A percentile compares a stretch with the other conserved stretches of the same genome.
phyloP scores from a whole-genome alignment of 2,888 invertebrate genomes.

The Mycogona germanica region DNA sequence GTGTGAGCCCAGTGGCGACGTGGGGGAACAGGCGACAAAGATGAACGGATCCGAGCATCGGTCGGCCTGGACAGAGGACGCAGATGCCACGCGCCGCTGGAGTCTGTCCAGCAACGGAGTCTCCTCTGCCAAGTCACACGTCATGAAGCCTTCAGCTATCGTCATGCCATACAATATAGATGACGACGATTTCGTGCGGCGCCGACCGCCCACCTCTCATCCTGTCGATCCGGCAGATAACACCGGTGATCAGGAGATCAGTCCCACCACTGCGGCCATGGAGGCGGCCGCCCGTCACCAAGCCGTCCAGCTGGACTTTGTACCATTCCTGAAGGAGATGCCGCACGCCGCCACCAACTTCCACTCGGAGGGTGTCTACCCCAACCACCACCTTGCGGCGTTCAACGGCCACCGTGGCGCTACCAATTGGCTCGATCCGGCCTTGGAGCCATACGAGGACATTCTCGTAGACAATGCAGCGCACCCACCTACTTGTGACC shows the following conservation, averaged over 20 bases:
- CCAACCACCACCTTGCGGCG: neutral
- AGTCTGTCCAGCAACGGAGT: neutral
- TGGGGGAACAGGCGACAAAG: no score
- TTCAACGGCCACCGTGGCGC: no score
- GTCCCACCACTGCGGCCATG: neutral
- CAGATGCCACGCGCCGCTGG: neutral
- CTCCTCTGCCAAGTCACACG: neutral
- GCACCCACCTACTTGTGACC: no score
- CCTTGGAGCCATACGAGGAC: no score
- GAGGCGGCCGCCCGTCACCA: neutral
- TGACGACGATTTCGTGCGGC: neutral
- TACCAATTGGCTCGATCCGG: no score
- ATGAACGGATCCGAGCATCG: no score
- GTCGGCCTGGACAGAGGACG: no score
- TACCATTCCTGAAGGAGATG: slow-evolving; percentile 13
- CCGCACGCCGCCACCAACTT: neutral
- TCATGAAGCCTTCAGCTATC: slow-evolving; percentile 13
- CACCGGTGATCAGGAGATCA: neutral
- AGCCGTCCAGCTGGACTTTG: slow-evolving; percentile 7
- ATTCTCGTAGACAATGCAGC: no score
- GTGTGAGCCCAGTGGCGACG: no score
- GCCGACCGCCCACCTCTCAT: neutral
- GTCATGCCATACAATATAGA: slow-evolving; percentile 14
- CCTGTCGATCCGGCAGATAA: neutral
- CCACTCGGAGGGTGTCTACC: neutral